Conservation (phyloP, 92 coral and sea anemone species). For the Pocillopora grandis region DNA sequence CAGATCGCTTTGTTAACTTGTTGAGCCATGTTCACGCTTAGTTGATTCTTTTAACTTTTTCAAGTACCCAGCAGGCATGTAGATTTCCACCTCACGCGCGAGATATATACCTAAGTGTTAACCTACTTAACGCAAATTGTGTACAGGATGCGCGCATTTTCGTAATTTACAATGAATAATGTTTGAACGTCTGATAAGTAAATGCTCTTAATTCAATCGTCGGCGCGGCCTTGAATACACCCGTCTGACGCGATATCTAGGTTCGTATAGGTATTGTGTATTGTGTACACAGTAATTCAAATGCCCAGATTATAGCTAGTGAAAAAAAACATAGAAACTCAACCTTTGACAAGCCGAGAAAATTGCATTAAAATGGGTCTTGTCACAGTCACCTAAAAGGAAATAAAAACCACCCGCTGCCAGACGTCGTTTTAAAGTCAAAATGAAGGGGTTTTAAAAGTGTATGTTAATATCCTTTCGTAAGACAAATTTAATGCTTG, state of each 20-base stretch:
- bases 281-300: constrained; percentile 12
- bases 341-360: constrained; percentile 10
- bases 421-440: constrained; percentile 9
- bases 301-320: neutral
- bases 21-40: constrained; percentile 14
- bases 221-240: constrained; percentile 5
- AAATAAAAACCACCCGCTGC: constrained; percentile 38
- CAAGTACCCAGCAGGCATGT: constrained; percentile 11
- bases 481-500: constrained; percentile 37
- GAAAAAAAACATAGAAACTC: neutral
- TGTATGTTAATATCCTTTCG: constrained; percentile 10
- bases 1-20: constrained; percentile 25
- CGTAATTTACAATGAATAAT: constrained; percentile 14
- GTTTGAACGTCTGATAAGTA: constrained; percentile 18
- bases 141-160: neutral
- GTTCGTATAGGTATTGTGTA: constrained; percentile 9
- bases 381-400: constrained; percentile 2
- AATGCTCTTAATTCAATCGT: constrained; percentile 17
- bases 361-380: constrained; percentile 28
- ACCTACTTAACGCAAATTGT: neutral
- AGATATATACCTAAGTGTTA: neutral
- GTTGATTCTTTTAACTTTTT: constrained; percentile 15
- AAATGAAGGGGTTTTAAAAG: constrained; percentile 13
- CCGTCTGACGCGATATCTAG: constrained; percentile 2
- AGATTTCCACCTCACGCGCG: neutral